Base-by-base conservation (phyloP, 2,797 vertebrate genomes). In the Xenopus petersii region DNA sequence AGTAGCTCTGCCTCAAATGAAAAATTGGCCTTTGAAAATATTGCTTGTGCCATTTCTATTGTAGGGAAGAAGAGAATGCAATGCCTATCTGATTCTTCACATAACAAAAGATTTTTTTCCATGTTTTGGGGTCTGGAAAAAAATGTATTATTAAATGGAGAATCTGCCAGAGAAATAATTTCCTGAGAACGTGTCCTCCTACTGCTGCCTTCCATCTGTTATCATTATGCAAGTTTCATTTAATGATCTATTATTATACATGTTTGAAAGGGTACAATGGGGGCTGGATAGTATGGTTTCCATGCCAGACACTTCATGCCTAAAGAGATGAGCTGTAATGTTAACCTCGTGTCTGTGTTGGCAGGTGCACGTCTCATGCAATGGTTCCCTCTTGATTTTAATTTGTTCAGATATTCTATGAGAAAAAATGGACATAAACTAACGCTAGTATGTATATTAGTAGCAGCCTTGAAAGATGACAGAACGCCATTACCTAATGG, bases 141-240 rank as follows among this genome's bases (percentile, higher is more conserved):
- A 74, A 66, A 2, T 61, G 54, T 24, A 60, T 66, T 74, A 66
- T 70, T 74, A 74, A 70, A 65, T 55, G 15, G 42, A 73, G 13
- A 66, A 70, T 64, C 61, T 70, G 71, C 77, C 77, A 79, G 70
- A 69, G 63, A 70, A 74, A 74, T 74, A 49, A 79, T 79, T 74
- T 79, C 71, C 67, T 70, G 67, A 67, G 77, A 79, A 79, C n/a
- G 26, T 70, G 61, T 79, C 71, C 77, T 79, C 77, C 77, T 79
- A 79, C 77, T 74, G 62, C 56, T 30, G 71, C 64, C 36, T 70
- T 79, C 77, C 77, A 79, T 79, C 77, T 79, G 77, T 74, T 66
- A 74, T 58, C 65, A 64, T 70, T 62, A 69, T 74, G 62, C 24
- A 5, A 74, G 64, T 65, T 48, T 48, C 67, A 70, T 60, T 73